Base-by-base conservation (phyloP, 2,888 invertebrate genomes). In the Drosophila cognata region DNA sequence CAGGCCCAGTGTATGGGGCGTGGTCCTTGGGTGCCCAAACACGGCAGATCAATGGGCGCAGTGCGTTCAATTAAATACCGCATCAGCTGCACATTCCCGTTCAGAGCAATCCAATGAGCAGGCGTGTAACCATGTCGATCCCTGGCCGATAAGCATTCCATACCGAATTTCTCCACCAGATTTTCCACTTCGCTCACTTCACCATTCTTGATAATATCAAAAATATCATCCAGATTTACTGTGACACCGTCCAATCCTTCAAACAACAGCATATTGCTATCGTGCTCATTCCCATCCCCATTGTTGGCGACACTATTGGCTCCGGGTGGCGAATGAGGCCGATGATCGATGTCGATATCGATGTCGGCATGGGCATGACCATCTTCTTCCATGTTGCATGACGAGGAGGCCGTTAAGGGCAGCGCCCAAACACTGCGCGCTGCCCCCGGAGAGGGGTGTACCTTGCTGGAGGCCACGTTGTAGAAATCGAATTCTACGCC, bases 1-100 rank as follows among this genome's bases (percentile, higher is more conserved):
- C 98, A 98, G 0, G 98, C 98, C 98, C 98, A 98, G 92, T 98
- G 98, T 76, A 98, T 97, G 1, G 98, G 98, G 33, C 97, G 94
- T 0, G 98, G 98, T 1, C 98, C 98, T 48, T 88, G 92, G 35
- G 91, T 91, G 56, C 98, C 97, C 57, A 97, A 94, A 86, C 98
- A 98, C 0, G 97, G 96, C 48, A 97, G 94, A 93, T 98, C 97
- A 8, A 98, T 95, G 0, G 97, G 97, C 4, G 97, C 97, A 31
- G 95, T 96, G 61, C 96, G 94, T 91, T 98, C 97, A 21, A 98
- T 96, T 62, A 98, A 94, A 91, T 97, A 97, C 7, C 97, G 94
- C 95, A 98, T 97, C 62, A 98, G 95, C 80, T 97, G 96, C n/a
- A 97, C 96, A 91, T 97, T 97, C 36, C 98, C 98, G 91, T 98